phyloP scores from a whole-genome alignment of 2,797 vertebrate species.

The Parotocinclus haroldoi region DNA sequence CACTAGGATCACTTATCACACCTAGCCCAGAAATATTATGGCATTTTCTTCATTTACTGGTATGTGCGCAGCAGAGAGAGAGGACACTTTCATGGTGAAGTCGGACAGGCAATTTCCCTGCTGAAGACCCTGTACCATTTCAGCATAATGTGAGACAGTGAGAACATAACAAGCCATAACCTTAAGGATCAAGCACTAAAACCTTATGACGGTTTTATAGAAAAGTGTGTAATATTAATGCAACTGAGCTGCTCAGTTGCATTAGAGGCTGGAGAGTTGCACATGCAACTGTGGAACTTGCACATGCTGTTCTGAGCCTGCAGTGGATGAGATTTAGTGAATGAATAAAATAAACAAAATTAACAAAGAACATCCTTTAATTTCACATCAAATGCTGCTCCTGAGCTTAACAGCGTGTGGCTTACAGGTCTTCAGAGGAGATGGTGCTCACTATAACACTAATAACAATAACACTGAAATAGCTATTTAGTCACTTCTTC shows the following conservation, averaged over 20 bases:
- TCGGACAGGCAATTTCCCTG: constrained; percentile 5
- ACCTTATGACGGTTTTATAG: constrained; percentile 15
- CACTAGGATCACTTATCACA: not conserved
- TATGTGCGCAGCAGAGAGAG: not conserved
- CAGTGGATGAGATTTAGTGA: too few relatives aligned
- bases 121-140: constrained; percentile 6
- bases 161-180: constrained; percentile 20
- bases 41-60: not conserved
- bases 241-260: not conserved
- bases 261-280: not conserved
- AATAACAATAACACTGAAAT: too few relatives aligned
- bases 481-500: too few relatives aligned
- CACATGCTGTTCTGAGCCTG: not conserved
- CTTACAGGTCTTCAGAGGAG: too few relatives aligned
- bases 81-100: not conserved
- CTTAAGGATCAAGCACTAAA: constrained; percentile 15
- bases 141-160: constrained; percentile 12
- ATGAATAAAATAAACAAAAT: too few relatives aligned
- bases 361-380: too few relatives aligned
- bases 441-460: too few relatives aligned
- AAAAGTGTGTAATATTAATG: constrained; percentile 11
- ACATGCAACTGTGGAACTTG: too few relatives aligned
- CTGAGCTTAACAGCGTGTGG: too few relatives aligned
- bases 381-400: too few relatives aligned
- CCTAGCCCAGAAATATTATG: not conserved